phyloP scores from a whole-genome alignment of 2,113 vertebrate species.

The Lipophrys pholis region DNA sequence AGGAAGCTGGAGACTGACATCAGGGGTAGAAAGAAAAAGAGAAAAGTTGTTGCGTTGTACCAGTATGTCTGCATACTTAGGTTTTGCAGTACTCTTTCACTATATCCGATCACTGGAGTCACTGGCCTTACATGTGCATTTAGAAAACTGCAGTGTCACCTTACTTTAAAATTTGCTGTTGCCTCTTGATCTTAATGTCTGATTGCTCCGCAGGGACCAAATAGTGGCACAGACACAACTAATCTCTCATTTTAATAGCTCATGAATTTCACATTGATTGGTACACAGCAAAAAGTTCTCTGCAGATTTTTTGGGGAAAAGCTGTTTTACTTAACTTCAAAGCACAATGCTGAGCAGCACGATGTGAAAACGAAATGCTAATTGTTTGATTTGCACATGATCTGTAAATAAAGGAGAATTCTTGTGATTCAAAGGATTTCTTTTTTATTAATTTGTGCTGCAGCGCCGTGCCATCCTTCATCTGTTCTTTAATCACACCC shows the following conservation, averaged over 20 bases:
- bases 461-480: constrained; percentile 18
- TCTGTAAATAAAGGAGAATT: constrained; percentile 8
- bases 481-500: constrained; percentile 40
- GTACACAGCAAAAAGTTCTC: not conserved
- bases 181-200: constrained; percentile 31
- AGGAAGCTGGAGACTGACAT: not conserved
- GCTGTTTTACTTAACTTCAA: not conserved
- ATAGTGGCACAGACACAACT: constrained; percentile 32
- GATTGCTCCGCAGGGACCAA: constrained; percentile 14
- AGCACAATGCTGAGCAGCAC: not conserved
- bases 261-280: constrained; percentile 19
- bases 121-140: not conserved
- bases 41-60: not conserved
- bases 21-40: not conserved
- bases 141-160: constrained; percentile 23
- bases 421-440: constrained; percentile 5
- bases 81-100: constrained; percentile 23
- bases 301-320: not conserved
- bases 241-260: constrained; percentile 31
- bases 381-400: not conserved
- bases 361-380: not conserved
- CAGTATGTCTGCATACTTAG: not conserved
- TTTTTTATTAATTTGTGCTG: constrained; percentile 11
- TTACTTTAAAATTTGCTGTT: constrained; percentile 27
- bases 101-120: not conserved